Evolutionary conservation across 64 coral and sea anemone genomes (phyloP).

Genomic region (Porites lutea): DNA sequence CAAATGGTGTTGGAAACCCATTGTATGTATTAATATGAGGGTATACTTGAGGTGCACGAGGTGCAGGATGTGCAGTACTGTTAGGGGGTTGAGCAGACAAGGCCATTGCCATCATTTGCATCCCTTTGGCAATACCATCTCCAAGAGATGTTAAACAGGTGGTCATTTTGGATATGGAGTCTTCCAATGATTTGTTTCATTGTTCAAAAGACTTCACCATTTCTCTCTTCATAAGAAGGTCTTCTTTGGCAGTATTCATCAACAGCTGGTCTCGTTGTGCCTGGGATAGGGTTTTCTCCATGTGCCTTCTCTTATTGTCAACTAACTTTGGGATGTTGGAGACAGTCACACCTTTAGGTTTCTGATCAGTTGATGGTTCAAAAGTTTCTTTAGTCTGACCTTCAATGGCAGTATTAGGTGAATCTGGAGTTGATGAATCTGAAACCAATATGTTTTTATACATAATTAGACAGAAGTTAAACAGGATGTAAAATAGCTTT

Average conservation of each 20-base stretch:
- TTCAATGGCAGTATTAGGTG: not conserved
- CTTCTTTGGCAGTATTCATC: conserved; percentile 36
- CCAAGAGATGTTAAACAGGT: conserved; percentile 45
- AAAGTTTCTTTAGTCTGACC: not conserved
- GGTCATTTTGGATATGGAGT: conserved; percentile 52
- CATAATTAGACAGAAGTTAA: not conserved
- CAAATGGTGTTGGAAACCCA: conserved; percentile 1
- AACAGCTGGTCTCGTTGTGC: conserved; percentile 1
- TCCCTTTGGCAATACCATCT: conserved; percentile 48
- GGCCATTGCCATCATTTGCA: conserved; percentile 51
- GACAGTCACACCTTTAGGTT: not conserved
- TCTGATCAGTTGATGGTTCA: not conserved
- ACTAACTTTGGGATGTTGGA: conserved; percentile 28
- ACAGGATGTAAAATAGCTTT: not conserved
- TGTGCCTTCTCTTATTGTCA: conserved; percentile 29
- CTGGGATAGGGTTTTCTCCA: conserved; percentile 20
- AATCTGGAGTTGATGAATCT: conserved; percentile 1
- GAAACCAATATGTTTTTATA: not conserved
- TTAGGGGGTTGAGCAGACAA: conserved; percentile 23
- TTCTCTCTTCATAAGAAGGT: conserved; percentile 47
- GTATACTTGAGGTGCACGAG: conserved; percentile 12
- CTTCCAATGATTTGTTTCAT: conserved; percentile 36
- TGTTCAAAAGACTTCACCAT: conserved; percentile 38
- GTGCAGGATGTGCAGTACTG: not conserved
- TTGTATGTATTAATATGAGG: conserved; percentile 8